Percentiles rank a stretch among this genome's conserved stretches.
Conservation (phyloP, 1,140 invertebrate species). For the Brachionus paranguensis region DNA sequence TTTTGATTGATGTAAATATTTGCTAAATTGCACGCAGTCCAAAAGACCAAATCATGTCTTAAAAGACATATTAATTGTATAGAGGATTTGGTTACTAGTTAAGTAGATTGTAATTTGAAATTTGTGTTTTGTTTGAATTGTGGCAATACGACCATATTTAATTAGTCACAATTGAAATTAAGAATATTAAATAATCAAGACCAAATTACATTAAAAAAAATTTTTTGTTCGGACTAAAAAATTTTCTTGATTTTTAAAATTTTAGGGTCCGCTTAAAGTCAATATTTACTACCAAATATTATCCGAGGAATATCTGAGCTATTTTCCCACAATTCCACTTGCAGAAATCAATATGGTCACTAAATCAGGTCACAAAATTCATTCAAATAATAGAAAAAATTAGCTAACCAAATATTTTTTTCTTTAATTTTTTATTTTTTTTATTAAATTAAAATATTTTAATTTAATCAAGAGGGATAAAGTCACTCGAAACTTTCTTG, state of each 20-base stretch:
- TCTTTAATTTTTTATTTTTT: background rate
- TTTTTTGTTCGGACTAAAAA: background rate
- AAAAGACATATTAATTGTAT: background rate
- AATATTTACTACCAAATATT: background rate
- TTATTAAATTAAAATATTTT: too few species aligned
- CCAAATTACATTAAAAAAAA: background rate
- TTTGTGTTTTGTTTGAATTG: background rate
- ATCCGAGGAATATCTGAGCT: background rate
- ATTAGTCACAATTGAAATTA: background rate
- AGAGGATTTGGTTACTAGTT: background rate
- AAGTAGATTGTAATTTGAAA: conserved; percentile 1
- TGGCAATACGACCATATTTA: background rate
- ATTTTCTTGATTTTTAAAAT: background rate
- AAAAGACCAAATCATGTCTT: background rate
- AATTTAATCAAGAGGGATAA: too few species aligned
- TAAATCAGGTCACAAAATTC: background rate
- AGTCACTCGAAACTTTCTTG: too few species aligned
- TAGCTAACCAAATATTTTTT: background rate
- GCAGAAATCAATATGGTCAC: background rate
- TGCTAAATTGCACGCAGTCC: background rate
- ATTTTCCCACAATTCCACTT: background rate
- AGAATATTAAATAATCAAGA: background rate
- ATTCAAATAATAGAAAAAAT: background rate
- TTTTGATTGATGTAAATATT: conserved; percentile 15
- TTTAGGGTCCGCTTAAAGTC: background rate